Evolutionary conservation across 92 coral and sea anemone genomes (phyloP).

Genomic region (Parazoanthus darwini): DNA sequence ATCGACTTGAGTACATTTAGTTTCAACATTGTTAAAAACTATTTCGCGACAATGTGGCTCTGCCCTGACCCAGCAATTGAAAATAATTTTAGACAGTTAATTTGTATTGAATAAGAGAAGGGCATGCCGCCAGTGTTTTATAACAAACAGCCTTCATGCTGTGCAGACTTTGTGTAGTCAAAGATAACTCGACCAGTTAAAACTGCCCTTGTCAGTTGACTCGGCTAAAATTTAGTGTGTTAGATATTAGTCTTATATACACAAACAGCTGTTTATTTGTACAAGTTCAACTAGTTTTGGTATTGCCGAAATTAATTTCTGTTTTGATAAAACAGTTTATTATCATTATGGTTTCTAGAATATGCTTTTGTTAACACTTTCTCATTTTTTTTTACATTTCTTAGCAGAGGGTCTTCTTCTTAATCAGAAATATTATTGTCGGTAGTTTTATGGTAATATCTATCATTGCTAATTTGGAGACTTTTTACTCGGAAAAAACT

Average conservation of each 20-base stretch:
- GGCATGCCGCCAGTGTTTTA: background rate
- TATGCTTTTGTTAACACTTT: background rate
- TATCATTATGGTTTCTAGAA: background rate
- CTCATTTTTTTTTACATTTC: background rate
- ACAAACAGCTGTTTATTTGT: no score
- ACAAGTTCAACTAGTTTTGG: background rate
- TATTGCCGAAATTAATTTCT: background rate
- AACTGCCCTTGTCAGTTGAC: background rate
- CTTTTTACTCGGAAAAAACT: no score
- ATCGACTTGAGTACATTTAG: no score
- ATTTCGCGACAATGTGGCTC: background rate
- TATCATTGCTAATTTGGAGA: background rate
- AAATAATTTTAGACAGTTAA: background rate
- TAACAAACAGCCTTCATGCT: background rate
- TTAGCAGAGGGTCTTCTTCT: background rate
- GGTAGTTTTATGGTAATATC: background rate
- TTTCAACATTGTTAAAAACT: no score
- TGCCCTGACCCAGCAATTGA: background rate
- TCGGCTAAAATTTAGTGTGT: background rate
- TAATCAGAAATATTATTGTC: background rate
- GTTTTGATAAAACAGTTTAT: background rate
- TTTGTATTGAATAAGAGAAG: no score
- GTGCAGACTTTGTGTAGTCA: background rate
- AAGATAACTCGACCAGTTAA: no score
- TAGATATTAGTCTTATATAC: background rate